Conservation (phyloP, 2,113 vertebrate species). For the Heloderma charlesbogerti region DNA sequence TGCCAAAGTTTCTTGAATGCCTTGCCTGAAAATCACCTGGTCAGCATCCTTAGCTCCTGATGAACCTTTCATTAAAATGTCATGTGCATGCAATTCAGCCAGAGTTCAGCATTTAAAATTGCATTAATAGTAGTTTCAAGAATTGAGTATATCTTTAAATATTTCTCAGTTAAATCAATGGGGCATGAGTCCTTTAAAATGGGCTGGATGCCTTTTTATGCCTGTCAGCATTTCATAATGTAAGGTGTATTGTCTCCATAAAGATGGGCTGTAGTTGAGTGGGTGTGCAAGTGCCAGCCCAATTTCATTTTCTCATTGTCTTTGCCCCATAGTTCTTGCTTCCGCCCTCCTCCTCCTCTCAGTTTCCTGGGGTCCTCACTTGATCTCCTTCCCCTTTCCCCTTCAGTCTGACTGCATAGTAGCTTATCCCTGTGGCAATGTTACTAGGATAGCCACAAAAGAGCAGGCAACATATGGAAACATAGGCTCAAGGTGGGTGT, state of each 20-base stretch:
- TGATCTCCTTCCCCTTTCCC: not conserved
- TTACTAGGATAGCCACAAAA: not conserved
- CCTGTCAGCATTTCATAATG: not conserved
- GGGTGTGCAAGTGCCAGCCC: not conserved
- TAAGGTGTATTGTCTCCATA: not conserved
- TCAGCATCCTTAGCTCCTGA: constrained; percentile 31
- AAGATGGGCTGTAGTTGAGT: not conserved
- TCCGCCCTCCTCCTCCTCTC: not conserved
- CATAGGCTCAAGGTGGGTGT: not conserved
- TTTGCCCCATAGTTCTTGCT: not conserved
- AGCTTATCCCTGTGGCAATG: not conserved
- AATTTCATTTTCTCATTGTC: constrained; percentile 7
- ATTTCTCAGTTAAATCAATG: constrained; percentile 14
- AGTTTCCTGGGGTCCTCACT: not conserved
- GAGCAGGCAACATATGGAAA: not conserved
- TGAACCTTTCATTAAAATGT: constrained; percentile 38
- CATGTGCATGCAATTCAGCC: not conserved
- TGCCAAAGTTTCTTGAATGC: not conserved
- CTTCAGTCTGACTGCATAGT: not conserved
- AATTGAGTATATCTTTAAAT: constrained; percentile 33
- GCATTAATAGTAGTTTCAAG: constrained; percentile 18
- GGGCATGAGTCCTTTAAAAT: not conserved
- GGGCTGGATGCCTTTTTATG: not conserved
- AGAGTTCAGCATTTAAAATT: constrained; percentile 29
- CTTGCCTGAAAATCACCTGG: constrained; percentile 5